phyloP scores from a whole-genome alignment of 2,797 vertebrate genomes.

The Thripadectes ignobilis region DNA sequence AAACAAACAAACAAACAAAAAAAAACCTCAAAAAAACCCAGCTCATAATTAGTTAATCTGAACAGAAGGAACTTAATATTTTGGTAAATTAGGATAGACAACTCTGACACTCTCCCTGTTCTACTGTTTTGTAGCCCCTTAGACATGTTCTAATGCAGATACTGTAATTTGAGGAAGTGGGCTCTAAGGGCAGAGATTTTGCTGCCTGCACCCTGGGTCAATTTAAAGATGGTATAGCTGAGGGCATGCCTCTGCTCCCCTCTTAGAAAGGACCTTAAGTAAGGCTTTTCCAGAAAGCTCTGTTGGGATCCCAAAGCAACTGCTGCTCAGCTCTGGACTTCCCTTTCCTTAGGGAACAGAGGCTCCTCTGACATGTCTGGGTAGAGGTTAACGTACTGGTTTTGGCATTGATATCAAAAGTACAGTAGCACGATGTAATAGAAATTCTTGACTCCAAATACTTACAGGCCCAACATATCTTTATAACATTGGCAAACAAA shows the following conservation, averaged over 20 bases:
- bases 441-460: not conserved
- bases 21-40: rapidly evolving
- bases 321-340: not conserved
- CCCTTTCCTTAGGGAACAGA: rapidly evolving
- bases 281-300: not conserved
- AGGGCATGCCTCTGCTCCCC: not conserved
- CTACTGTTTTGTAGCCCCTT: not conserved
- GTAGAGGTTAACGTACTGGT: not conserved
- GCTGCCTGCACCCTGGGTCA: not conserved
- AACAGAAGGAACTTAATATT: not conserved
- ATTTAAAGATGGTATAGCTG: not conserved
- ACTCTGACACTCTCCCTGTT: not conserved
- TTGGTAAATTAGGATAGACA: not conserved
- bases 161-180: not conserved
- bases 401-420: not conserved
- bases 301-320: not conserved
- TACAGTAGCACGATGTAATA: not conserved
- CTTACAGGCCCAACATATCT: not conserved
- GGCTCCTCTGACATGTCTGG: too few relatives aligned
- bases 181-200: not conserved
- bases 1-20: not conserved
- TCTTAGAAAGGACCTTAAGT: not conserved
- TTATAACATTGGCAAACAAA: not conserved
- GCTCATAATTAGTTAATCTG: not conserved
- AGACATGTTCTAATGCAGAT: not conserved